Base-by-base conservation (phyloP, 2,113 vertebrate genomes). In the Megaceryle maxima region DNA sequence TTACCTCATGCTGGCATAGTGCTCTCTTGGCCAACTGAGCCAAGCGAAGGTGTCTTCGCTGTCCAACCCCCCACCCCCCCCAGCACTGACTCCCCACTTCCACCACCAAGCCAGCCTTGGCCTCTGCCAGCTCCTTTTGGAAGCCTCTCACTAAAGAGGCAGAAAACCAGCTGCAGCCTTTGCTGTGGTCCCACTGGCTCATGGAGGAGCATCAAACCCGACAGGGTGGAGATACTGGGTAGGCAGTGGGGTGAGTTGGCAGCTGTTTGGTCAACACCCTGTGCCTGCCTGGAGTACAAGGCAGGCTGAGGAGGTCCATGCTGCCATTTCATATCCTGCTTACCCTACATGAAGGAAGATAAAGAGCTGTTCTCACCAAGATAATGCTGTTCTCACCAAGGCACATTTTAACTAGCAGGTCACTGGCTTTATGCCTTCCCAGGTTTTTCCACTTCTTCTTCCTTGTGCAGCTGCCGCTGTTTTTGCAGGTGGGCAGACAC, bases 301-400 rank as follows among this genome's bases (percentile, higher is more conserved):
- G 24, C 0, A 2, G 28, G 53, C 92, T 85, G 66, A 57, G 46
- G 57, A 63, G 18, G 3, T 8, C 11, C 2, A 4, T 55, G 53
- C 67, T 79, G 70, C 67, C 79, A 67, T 50, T 24, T 72, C 83
- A 68, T 59, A 56, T 20, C 22, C 77, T 39, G 41, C n/a, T 48
- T 31, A 17, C 41, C 12, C 17, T 17, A 2, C 4, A 1, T 8
- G 28, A 24, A 43, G 33, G 19, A 26, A 57, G 35, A 31, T 28
- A 50, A 63, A 64, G 20, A 66, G 10, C 13, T 53, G n/a, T n/a
- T n/a, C n/a, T n/a, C n/a, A n/a, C n/a, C n/a, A n/a, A n/a, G n/a
- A 13, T 3, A 31, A 48, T 1, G 9, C 48, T 3, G 0, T 37
- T 66, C 7, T 1, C 22, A 43, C 4, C 1, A 0, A 53, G 39